phyloP scores from a whole-genome alignment of 2,797 vertebrate genomes.

The Hydrophis major region DNA sequence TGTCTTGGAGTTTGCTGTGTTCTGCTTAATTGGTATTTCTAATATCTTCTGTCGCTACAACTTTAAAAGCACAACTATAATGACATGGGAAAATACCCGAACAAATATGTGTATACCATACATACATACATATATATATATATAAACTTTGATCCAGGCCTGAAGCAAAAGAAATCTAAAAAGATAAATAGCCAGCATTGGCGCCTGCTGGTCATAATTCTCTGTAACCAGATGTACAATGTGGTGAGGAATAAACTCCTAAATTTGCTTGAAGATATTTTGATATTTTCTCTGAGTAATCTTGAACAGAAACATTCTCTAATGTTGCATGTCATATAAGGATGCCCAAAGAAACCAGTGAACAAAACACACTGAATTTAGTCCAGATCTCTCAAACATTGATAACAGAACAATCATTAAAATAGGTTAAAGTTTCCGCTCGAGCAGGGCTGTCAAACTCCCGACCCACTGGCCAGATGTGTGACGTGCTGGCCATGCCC shows the following conservation, averaged over 20 bases:
- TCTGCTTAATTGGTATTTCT: no score
- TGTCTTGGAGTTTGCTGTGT: no score
- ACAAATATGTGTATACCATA: no score
- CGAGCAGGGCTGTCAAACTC: no score
- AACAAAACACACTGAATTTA: background rate
- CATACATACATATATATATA: no score
- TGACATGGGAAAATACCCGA: no score
- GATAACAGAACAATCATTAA: background rate
- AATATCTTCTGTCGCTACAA: no score
- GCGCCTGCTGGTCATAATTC: background rate
- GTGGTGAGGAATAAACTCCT: background rate
- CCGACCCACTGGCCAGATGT: no score
- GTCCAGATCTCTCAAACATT: background rate
- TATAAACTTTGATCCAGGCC: no score
- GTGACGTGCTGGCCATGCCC: no score
- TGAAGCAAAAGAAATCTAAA: no score
- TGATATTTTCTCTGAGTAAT: background rate
- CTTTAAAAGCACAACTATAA: no score
- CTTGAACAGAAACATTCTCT: background rate
- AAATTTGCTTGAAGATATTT: background rate
- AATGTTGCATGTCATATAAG: background rate
- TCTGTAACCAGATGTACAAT: background rate
- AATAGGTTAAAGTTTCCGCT: conserved; percentile 26
- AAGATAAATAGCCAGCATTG: background rate
- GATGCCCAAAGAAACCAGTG: background rate